phyloP scores from a whole-genome alignment of 2,797 vertebrate species.

The Bufotes viridis region DNA sequence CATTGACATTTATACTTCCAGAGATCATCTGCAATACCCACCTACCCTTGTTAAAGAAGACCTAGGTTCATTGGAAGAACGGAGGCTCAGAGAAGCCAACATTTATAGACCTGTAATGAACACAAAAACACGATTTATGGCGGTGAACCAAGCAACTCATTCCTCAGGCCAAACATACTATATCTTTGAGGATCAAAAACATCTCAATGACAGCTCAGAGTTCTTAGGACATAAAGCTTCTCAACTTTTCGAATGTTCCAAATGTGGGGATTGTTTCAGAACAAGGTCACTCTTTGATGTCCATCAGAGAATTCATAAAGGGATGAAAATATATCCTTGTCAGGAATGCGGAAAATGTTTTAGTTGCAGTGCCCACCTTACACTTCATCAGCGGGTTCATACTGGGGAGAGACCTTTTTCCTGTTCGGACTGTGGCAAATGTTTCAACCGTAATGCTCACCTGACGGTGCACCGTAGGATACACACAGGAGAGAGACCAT shows the following conservation, averaged over 20 bases:
- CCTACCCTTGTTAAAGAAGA: not conserved
- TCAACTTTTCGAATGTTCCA: too few species aligned
- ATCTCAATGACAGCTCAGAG: not conserved
- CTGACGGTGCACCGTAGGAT: conserved; percentile 68
- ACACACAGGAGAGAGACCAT: conserved; percentile 66
- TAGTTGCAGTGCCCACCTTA: conserved; percentile 6
- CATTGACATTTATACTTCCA: not conserved
- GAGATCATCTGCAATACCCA: not conserved
- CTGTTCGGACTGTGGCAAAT: conserved; percentile 20
- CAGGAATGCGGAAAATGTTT: conserved; percentile 34
- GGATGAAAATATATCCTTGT: conserved; percentile 28
- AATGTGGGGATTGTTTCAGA: too few species aligned
- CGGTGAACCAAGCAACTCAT: not conserved
- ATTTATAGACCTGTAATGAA: not conserved
- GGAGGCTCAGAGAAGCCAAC: not conserved
- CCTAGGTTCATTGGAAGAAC: not conserved
- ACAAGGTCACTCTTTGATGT: not conserved
- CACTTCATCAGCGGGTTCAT: conserved; percentile 12
- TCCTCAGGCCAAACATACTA: not conserved
- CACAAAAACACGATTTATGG: not conserved
- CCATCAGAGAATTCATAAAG: conserved; percentile 30
- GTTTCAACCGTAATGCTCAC: conserved; percentile 18
- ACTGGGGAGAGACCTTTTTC: not conserved
- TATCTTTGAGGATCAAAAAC: conserved; percentile 9
- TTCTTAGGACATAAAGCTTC: not conserved